Evolutionary conservation across 2,888 invertebrate genomes (phyloP).

Genomic region (Homarus gammarus): DNA sequence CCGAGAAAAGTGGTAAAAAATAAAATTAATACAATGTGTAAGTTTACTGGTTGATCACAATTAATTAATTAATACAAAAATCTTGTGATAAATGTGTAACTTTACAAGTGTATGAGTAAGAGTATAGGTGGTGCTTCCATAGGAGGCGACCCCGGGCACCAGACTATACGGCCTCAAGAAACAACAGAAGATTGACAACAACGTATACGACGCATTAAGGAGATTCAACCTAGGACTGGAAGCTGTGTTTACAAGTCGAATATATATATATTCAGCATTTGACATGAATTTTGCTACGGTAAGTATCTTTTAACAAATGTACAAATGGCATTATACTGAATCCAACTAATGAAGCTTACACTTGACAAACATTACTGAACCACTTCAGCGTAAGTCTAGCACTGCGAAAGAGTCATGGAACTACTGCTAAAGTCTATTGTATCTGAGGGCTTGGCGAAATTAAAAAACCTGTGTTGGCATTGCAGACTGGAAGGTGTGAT

Average conservation of each 20-base stretch:
- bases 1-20: too few relatives aligned
- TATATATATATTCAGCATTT: background rate
- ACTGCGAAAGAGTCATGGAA: too few relatives aligned
- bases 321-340: too few relatives aligned
- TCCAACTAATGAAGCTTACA: background rate
- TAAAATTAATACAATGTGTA: too few relatives aligned
- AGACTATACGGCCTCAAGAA: background rate
- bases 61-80: background rate
- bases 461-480: background rate
- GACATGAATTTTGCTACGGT: background rate
- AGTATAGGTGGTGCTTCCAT: too few relatives aligned
- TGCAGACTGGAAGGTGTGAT: constrained; percentile 3
- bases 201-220: background rate
- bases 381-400: too few relatives aligned
- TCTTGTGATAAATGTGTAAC: too few relatives aligned
- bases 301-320: too few relatives aligned
- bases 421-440: background rate
- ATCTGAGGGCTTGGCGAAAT: background rate
- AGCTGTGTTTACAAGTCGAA: background rate
- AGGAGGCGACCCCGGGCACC: background rate
- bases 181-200: background rate
- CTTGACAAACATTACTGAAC: background rate
- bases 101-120: too few relatives aligned
- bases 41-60: background rate
- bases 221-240: background rate